Evolutionary conservation across 2,888 invertebrate genomes (phyloP).

Genomic region (Cheilosia grossa): DNA sequence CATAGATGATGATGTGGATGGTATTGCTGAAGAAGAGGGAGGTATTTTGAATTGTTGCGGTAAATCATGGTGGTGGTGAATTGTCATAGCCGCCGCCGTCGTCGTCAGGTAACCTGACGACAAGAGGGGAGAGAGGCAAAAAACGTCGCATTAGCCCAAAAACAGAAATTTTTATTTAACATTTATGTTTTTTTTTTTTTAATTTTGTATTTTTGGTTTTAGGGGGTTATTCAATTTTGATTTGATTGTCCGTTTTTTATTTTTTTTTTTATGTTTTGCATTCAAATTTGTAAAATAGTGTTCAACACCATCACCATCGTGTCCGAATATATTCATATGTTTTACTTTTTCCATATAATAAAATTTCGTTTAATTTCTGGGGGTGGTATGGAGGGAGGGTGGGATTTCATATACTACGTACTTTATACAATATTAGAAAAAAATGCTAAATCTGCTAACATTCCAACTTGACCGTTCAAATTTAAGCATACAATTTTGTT

Average conservation of each 20-base stretch:
- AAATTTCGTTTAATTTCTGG: conserved; percentile 65
- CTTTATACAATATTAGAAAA: conserved; percentile 73
- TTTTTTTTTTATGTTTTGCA: conserved; percentile 67
- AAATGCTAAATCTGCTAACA: conserved; percentile 70
- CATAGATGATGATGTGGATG: conserved; percentile 78
- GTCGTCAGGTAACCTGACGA: conserved; percentile 84
- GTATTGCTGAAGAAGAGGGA: conserved; percentile 65
- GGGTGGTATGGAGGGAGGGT: conserved; percentile 40
- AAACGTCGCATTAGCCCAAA: conserved; percentile 84
- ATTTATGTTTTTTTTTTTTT: conserved; percentile 72
- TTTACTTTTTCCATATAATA: conserved; percentile 66
- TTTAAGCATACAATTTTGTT: conserved; percentile 67
- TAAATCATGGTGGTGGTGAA: conserved; percentile 67
- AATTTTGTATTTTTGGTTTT: conserved; percentile 75
- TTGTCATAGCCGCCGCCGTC: conserved; percentile 79
- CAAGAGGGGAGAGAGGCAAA: conserved; percentile 83
- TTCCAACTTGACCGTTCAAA: conserved; percentile 67
- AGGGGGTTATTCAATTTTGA: conserved; percentile 76
- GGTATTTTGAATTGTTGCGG: conserved; percentile 72
- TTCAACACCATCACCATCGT: conserved; percentile 81
- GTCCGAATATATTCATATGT: conserved; percentile 73
- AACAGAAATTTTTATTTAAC: conserved; percentile 78
- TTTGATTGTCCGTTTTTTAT: conserved; percentile 71
- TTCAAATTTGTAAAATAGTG: conserved; percentile 75
- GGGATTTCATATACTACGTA: conserved; percentile 66